Evolutionary conservation across 2,888 invertebrate genomes (phyloP).

Genomic region (Nymphalis c-album): DNA sequence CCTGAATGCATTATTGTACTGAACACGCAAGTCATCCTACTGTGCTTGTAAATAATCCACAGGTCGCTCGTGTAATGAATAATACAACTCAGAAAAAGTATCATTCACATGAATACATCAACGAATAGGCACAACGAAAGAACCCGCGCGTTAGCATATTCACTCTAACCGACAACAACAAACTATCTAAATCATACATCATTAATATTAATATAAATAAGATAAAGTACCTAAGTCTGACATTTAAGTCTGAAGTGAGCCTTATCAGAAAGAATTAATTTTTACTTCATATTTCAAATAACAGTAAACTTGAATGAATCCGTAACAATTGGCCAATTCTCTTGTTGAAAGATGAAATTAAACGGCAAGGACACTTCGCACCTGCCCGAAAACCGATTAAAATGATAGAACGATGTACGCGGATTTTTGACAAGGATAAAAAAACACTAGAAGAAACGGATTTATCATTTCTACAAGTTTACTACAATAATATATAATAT

Average conservation of each 20-base stretch:
- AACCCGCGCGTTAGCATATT: too few species aligned
- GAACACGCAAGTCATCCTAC: too few species aligned
- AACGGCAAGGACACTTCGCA: conserved; percentile 60
- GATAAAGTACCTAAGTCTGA: too few species aligned
- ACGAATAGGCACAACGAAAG: too few species aligned
- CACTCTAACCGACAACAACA: too few species aligned
- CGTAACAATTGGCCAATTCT: conserved; percentile 29
- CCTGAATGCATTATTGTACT: too few species aligned
- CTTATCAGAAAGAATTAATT: neutral
- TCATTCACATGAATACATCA: too few species aligned
- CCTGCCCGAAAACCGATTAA: conserved; percentile 72
- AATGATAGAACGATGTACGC: conserved; percentile 65
- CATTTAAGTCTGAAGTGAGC: neutral
- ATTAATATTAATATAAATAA: too few species aligned
- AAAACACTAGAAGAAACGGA: conserved; percentile 17
- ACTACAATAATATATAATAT: neutral
- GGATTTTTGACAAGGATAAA: conserved; percentile 28
- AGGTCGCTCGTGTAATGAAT: too few species aligned
- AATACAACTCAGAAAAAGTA: too few species aligned
- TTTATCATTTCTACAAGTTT: neutral
- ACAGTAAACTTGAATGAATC: conserved; percentile 14
- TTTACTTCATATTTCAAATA: conserved; percentile 9
- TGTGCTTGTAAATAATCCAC: too few species aligned
- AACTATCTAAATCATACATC: too few species aligned
- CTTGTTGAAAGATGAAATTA: conserved; percentile 42